These are phyloP conservation scores for Gymnocheta viridis DNA, from an alignment of 2,888 invertebrate species.

Conservation along the genomic window DNA sequence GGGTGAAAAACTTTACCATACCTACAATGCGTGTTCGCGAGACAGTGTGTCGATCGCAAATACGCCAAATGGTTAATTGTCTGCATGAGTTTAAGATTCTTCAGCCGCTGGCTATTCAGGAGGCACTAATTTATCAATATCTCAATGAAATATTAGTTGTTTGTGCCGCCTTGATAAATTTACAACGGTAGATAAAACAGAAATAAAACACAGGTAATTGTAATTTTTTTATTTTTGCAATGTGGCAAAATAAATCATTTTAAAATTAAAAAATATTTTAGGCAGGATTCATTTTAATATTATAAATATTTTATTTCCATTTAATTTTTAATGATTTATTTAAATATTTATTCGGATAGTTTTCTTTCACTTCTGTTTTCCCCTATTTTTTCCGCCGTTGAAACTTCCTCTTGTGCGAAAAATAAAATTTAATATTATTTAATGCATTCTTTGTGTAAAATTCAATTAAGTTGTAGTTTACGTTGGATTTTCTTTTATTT, in stretches of 20 bases:
- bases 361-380: background rate
- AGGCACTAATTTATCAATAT: constrained; percentile 77
- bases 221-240: background rate
- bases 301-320: background rate
- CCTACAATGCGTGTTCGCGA: constrained; percentile 79
- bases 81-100: constrained; percentile 79
- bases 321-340: background rate
- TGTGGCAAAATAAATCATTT: background rate
- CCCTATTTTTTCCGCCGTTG: background rate
- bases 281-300: background rate
- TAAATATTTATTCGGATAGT: background rate
- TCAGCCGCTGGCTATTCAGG: constrained; percentile 77
- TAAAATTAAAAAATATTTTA: background rate
- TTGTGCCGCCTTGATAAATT: constrained; percentile 79
- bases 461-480: background rate
- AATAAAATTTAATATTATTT: too few relatives aligned
- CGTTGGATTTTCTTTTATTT: background rate
- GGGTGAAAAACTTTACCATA: constrained; percentile 76
- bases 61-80: constrained; percentile 77
- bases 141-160: constrained; percentile 80
- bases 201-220: constrained; percentile 3
- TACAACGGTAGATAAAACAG: constrained; percentile 76
- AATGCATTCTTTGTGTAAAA: too few relatives aligned
- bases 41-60: constrained; percentile 78
- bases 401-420: background rate